Conservation (phyloP, 2,797 vertebrate species). For the Tympanoctomys barrerae region DNA sequence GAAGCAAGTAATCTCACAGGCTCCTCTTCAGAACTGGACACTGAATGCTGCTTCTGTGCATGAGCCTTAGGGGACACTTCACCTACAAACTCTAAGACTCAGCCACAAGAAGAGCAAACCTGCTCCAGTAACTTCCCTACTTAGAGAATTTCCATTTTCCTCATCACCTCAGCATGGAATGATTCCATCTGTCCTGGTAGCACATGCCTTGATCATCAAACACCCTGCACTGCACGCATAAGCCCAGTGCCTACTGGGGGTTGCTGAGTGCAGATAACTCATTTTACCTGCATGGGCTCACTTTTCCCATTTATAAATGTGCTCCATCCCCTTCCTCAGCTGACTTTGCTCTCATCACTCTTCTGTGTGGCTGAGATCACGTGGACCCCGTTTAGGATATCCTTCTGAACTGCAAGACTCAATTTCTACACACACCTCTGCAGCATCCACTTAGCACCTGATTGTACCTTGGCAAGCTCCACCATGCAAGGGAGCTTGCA, state of each 20-base stretch:
- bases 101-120: not conserved
- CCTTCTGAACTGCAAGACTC: not conserved
- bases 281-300: not conserved
- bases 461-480: not conserved
- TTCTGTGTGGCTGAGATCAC: not conserved
- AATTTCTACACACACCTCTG: not conserved
- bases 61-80: not conserved
- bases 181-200: not conserved
- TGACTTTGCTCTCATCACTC: not conserved
- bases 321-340: not conserved
- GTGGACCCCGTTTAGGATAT: not conserved
- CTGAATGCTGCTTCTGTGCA: not conserved
- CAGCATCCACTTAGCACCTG: not conserved
- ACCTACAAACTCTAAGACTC: not conserved
- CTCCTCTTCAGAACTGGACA: not conserved
- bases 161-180: not conserved
- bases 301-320: slow-evolving; percentile 19
- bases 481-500: not conserved
- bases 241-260: rapidly evolving
- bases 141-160: not conserved
- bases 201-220: not conserved
- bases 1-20: not conserved
- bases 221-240: not conserved
- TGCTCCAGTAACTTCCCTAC: not conserved
- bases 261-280: not conserved